These are phyloP conservation scores for Polymixis flavicincta DNA, from an alignment of 2,888 invertebrate species.

Conservation along the genomic window DNA sequence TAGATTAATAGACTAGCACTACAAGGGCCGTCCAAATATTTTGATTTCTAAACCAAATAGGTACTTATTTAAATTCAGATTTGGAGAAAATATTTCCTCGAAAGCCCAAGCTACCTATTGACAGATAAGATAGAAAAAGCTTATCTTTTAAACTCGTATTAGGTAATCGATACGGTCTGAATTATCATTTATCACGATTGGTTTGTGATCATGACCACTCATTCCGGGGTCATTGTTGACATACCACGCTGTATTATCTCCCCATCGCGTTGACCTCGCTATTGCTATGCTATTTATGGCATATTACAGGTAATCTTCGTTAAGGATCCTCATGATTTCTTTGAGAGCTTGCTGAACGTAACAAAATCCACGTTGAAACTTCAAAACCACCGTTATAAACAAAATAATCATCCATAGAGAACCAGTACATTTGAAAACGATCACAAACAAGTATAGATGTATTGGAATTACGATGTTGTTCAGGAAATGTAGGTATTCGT, in stretches of 20 bases:
- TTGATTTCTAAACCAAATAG: neutral
- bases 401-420: neutral
- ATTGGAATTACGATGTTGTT: neutral
- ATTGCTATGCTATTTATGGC: neutral
- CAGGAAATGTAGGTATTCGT: neutral
- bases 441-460: neutral
- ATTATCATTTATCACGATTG: conserved; percentile 1
- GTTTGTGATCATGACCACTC: neutral
- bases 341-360: neutral
- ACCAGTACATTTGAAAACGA: neutral
- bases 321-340: neutral
- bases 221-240: neutral
- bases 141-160: conserved; percentile 24
- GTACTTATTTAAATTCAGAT: neutral
- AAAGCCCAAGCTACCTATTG: conserved; percentile 25
- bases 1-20: neutral
- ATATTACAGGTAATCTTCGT: conserved; percentile 5
- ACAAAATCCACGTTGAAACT: neutral
- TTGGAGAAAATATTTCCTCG: neutral
- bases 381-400: neutral
- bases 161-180: conserved; percentile 6
- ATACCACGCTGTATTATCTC: neutral
- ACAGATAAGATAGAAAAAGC: conserved; percentile 22
- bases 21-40: neutral
- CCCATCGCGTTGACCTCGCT: neutral